Evolutionary conservation across 2,113 vertebrate species (phyloP).

Genomic region (Corythornis cristatus): DNA sequence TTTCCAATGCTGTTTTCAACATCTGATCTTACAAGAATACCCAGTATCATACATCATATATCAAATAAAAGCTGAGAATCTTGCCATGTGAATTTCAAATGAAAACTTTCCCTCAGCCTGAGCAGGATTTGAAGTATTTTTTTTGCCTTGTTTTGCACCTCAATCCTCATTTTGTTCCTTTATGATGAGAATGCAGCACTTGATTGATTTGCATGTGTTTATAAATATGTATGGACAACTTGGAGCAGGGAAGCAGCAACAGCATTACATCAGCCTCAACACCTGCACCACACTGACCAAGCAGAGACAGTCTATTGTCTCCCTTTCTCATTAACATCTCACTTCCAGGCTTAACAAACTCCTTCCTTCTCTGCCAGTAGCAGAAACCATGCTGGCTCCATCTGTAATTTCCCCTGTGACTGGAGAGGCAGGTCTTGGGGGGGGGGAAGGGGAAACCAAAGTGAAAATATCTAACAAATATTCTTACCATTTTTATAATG

Average conservation of each 20-base stretch:
- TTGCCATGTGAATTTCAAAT: not conserved
- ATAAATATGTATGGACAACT: slow-evolving; percentile 36
- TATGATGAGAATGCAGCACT: not conserved
- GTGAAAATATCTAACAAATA: slow-evolving; percentile 8
- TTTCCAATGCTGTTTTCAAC: slow-evolving; percentile 1
- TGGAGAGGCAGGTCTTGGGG: not conserved
- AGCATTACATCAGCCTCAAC: slow-evolving; percentile 48
- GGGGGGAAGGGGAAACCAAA: not conserved
- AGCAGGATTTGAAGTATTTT: not conserved
- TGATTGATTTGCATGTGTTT: slow-evolving; percentile 23
- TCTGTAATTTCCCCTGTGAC: not conserved
- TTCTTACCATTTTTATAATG: not conserved
- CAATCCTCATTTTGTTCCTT: not conserved
- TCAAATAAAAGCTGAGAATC: not conserved
- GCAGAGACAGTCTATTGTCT: not conserved
- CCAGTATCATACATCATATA: not conserved
- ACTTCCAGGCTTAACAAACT: not conserved
- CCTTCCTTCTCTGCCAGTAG: not conserved
- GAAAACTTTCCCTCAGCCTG: not conserved
- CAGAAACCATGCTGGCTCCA: not conserved
- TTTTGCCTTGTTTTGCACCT: slow-evolving; percentile 2
- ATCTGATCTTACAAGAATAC: not conserved
- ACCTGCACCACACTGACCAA: slow-evolving; percentile 26
- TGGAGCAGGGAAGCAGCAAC: not conserved
- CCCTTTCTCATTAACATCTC: not conserved